Evolutionary conservation across 2,888 invertebrate genomes (phyloP), one percentile per base, ranked within the genome.

Genomic region (Octodonta nipae): DNA sequence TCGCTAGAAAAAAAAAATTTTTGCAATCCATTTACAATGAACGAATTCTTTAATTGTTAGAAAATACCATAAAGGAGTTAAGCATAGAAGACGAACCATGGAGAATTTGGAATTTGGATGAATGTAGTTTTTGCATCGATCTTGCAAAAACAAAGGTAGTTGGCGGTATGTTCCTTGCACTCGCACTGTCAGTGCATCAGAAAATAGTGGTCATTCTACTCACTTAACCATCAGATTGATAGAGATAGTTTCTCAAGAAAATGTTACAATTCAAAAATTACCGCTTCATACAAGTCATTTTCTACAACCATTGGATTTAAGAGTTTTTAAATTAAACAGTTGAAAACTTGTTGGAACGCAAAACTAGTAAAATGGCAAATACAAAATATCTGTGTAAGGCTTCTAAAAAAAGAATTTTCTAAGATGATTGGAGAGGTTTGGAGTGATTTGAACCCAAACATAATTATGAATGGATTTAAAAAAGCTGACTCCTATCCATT

Each of bases 201-300:
- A 26, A 12, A 24, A 51, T 31, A 54, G 54, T 35, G 54, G 55
- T 2, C 54, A 56, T 39, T 30, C 34, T 8, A 52, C 50, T 14
- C 52, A 49, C 33, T 37, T 49, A 13, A 38, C 36, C 20, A 15
- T 41, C n/a, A 35, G 16, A 30, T 15, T 37, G n/a, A 28, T 37
- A 13, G 11, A 22, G 14, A 13, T 11, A 15, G 34, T 28, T 17
- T 15, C 12, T 6, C n/a, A 26, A 11, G 16, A 24, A 26, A 5
- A 30, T 5, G 12, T 37, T 3, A 30, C 28, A 2, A 31, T 37
- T 24, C 29, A 53, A 3, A 56, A 52, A 32, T 35, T 55, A 13
- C 52, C 53, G 16, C 47, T 52, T 13, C 52, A 56, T 32, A 44
- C 47, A 4, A 47, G 42, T 4, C 48, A 52, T 26, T n/a, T 42